phyloP scores from a whole-genome alignment of 2,797 vertebrate species.

The Hoplostethus atlanticus region DNA sequence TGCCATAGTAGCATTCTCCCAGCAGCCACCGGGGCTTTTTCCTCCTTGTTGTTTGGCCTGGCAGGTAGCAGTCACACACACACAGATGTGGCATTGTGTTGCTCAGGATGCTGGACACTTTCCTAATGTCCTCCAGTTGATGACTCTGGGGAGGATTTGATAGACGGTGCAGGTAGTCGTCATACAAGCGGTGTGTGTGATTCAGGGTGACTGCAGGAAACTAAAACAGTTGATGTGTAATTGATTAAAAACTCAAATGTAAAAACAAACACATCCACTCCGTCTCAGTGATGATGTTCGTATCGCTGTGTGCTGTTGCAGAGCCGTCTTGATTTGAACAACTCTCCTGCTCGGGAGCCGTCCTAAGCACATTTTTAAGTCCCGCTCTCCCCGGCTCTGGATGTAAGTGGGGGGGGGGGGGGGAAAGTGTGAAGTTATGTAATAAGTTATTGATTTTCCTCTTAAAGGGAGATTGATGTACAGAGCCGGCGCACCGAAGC shows the following conservation, averaged over 20 bases:
- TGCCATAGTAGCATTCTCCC: constrained; percentile 58
- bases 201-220: background rate
- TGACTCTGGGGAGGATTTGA: constrained; percentile 19
- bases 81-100: constrained; percentile 59
- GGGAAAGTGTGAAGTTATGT: constrained; percentile 80
- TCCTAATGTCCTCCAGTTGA: constrained; percentile 25
- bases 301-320: constrained; percentile 9
- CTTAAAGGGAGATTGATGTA: constrained; percentile 81
- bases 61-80: constrained; percentile 59
- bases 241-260: background rate
- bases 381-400: constrained; percentile 49
- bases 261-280: background rate
- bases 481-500: constrained; percentile 62
- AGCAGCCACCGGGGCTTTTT: constrained; percentile 43
- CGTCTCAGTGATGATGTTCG: background rate
- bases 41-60: constrained; percentile 58
- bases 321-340: constrained; percentile 33
- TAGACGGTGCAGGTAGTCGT: background rate
- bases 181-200: background rate
- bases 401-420: constrained; percentile 16
- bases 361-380: constrained; percentile 43
- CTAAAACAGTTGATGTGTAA: background rate
- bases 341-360: constrained; percentile 44
- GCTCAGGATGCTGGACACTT: constrained; percentile 33
- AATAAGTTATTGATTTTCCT: constrained; percentile 86